phyloP scores from a whole-genome alignment of 2,797 vertebrate genomes.

The Anabacerthia variegaticeps region DNA sequence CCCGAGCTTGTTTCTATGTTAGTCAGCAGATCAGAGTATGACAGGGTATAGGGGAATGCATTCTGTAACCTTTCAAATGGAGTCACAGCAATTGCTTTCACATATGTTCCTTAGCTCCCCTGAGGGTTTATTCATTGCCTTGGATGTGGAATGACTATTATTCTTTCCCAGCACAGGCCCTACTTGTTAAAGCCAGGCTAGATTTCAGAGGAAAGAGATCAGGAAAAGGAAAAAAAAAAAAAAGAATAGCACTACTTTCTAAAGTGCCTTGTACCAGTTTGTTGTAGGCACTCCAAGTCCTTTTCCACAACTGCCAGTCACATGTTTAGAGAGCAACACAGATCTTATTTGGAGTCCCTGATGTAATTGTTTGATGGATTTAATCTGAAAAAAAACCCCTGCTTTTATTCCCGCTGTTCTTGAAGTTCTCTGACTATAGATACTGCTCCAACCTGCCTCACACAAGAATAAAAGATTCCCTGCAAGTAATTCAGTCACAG shows the following conservation, averaged over 20 bases:
- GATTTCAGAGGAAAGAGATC: background rate
- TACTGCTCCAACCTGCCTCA: background rate
- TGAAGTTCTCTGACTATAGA: background rate
- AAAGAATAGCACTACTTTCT: background rate
- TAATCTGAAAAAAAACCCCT: background rate
- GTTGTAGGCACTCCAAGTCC: background rate
- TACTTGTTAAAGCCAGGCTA: background rate
- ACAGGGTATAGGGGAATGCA: background rate
- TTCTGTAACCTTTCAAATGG: conserved; percentile 41
- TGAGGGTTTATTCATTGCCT: background rate
- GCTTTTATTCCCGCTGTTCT: background rate
- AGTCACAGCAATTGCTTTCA: conserved; percentile 35
- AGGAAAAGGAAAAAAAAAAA: background rate
- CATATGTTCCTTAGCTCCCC: background rate
- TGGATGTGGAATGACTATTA: background rate
- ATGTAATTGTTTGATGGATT: background rate
- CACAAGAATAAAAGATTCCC: background rate
- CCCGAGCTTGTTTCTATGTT: background rate
- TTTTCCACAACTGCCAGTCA: background rate
- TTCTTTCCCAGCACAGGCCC: background rate
- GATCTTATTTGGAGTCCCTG: background rate
- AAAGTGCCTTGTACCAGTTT: background rate
- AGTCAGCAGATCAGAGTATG: conserved; percentile 29
- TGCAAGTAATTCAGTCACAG: background rate
- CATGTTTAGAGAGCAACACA: background rate